Base-by-base conservation (phyloP, 2,797 vertebrate genomes). In the Hippoglossus hippoglossus region DNA sequence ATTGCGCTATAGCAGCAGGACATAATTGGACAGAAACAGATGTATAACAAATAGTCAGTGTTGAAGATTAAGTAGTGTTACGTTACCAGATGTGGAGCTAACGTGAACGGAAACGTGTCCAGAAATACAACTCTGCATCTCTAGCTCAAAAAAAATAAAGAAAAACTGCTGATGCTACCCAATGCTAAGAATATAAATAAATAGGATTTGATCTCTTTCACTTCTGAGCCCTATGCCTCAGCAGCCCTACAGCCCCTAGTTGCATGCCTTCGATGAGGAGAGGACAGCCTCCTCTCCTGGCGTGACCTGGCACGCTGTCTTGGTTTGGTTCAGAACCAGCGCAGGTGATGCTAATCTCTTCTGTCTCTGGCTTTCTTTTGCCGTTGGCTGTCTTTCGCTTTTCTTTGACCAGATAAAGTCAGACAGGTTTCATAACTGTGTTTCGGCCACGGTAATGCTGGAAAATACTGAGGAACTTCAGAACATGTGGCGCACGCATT, bases 331-430 rank as follows among this genome's bases (percentile, higher is more conserved):
- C 86, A 77, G 60, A 80, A 86, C 87, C 81, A 85, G 81, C 49
- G 22, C 87, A 93, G 92, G 89, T 92, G 89, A 92, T 56, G 84
- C 12, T 92, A 89, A 93, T 93, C 69, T 51, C 60, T 88, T 90
- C 84, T 90, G 89, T 90, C 87, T 86, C 73, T 62, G 75, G 71
- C 75, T 87, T 89, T 87, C 83, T 90, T 90, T 88, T 85, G 89
- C 91, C 89, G 64, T 76, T n/a, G 86, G 92, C 88, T 63, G 73
- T 85, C 80, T 73, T 89, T 90, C 15, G 58, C 67, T 82, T 83
- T 77, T 63, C 76, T 67, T 78, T 80, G 84, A 90, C 54, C 78
- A 77, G 81, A 91, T 86, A 71, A 88, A 79, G 71, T 83, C 47
- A 63, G 83, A 91, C 62, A 61, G 75, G 82, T 91, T 91, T 93